Percentiles rank a stretch among this genome's conserved stretches.
These are phyloP conservation scores for Campoplex capitator DNA, from an alignment of 2,888 invertebrate genomes.

Conservation along the genomic window DNA sequence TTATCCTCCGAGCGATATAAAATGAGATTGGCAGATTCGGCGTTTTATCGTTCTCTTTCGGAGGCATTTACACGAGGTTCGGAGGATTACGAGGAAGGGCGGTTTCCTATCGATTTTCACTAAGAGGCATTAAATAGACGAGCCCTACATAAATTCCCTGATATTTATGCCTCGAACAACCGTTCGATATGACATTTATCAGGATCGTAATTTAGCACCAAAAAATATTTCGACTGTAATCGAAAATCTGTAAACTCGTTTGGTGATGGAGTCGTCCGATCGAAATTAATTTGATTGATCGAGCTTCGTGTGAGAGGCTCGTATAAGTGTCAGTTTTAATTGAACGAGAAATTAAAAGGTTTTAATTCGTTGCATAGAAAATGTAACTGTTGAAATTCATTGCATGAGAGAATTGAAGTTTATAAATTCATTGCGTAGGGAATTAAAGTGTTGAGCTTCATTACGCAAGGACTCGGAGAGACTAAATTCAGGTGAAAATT, in stretches of 20 bases:
- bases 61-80: background rate
- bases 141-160: background rate
- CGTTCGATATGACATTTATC: background rate
- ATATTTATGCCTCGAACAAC: background rate
- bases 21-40: conserved; percentile 12
- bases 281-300: background rate
- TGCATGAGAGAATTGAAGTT: conserved; percentile 8
- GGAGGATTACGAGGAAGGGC: conserved; percentile 19
- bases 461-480: background rate
- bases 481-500: background rate
- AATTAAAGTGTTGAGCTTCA: background rate
- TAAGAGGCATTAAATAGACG: conserved; percentile 73
- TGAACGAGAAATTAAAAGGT: background rate
- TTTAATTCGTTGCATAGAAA: conserved; percentile 5
- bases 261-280: background rate
- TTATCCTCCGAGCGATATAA: background rate
- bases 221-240: background rate
- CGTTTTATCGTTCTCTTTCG: background rate
- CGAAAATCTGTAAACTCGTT: background rate
- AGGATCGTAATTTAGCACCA: background rate
- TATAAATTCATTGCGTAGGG: background rate
- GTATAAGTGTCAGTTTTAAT: background rate
- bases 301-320: background rate
- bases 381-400: background rate
- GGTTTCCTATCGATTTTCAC: conserved; percentile 80